phyloP scores from a whole-genome alignment of 2,888 invertebrate genomes.

The Limnephilus rhombicus region DNA sequence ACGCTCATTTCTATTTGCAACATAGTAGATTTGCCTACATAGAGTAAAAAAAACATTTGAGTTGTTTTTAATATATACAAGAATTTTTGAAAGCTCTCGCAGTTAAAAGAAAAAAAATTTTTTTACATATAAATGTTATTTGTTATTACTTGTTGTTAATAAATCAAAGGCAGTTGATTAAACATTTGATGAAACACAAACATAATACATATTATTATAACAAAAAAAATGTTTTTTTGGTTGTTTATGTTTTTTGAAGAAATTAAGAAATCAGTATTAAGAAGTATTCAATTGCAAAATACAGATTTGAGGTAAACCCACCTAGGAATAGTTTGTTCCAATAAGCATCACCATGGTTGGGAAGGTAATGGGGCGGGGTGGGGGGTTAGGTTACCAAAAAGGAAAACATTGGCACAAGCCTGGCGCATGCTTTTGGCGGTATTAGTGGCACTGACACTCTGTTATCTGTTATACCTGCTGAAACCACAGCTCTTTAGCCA shows the following conservation, averaged over 20 bases:
- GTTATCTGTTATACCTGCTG: slow-evolving; percentile 81
- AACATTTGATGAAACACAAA: neutral
- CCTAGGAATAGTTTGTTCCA: slow-evolving; percentile 10
- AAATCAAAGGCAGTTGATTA: neutral
- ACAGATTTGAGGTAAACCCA: slow-evolving; percentile 27
- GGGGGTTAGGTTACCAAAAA: slow-evolving; percentile 26
- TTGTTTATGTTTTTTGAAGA: neutral
- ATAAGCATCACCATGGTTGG: slow-evolving; percentile 1
- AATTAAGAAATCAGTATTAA: neutral
- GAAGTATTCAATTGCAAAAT: neutral
- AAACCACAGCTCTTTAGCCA: slow-evolving; percentile 90
- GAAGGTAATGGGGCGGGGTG: neutral
- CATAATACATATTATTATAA: neutral
- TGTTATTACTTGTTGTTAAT: neutral
- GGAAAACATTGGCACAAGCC: slow-evolving; percentile 40
- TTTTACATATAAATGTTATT: neutral
- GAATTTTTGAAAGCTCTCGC: neutral
- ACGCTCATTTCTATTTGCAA: neutral
- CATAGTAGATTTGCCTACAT: neutral
- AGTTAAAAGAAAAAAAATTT: neutral
- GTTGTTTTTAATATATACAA: neutral
- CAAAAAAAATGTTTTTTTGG: neutral
- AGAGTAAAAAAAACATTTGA: neutral
- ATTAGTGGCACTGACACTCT: slow-evolving; percentile 43
- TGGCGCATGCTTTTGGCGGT: slow-evolving; percentile 15